These are phyloP conservation scores for Microtus richardsoni DNA, from an alignment of 2,113 vertebrate genomes.

Conservation along the genomic window DNA sequence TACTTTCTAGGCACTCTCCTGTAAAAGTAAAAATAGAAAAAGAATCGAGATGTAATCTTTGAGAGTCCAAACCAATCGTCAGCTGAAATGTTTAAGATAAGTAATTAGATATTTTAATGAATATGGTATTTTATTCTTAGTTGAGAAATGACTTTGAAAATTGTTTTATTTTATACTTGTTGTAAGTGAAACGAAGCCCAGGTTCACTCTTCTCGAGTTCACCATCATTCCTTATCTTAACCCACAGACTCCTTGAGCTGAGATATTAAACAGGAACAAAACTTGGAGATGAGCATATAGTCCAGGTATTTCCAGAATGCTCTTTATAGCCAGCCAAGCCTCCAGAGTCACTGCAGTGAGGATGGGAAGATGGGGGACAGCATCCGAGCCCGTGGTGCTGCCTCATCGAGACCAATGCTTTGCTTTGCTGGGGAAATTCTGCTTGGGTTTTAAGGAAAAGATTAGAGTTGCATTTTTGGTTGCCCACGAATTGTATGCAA, in stretches of 20 bases:
- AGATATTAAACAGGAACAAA: neutral
- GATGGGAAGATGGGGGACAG: too few species aligned
- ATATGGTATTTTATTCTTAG: neutral
- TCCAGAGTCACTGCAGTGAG: neutral
- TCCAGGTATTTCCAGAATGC: neutral
- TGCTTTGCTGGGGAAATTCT: neutral
- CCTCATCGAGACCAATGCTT: neutral
- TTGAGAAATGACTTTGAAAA: conserved; percentile 41
- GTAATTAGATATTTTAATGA: neutral
- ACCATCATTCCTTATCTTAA: neutral
- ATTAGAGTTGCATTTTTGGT: neutral
- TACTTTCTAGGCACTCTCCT: neutral
- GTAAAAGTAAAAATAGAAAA: conserved; percentile 15
- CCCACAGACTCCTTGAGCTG: neutral
- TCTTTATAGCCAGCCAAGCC: neutral
- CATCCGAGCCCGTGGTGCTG: too few species aligned
- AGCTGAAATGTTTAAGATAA: neutral
- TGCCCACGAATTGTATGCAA: neutral
- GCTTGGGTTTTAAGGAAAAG: neutral
- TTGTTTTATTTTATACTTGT: neutral
- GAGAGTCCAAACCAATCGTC: neutral
- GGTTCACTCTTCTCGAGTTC: neutral
- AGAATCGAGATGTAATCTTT: neutral
- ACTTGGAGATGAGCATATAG: neutral
- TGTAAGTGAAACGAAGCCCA: neutral